Evolutionary conservation across 1,140 invertebrate genomes (phyloP), one percentile per base, ranked within the genome.

Genomic region (Macrobrachium rosenbergii): DNA sequence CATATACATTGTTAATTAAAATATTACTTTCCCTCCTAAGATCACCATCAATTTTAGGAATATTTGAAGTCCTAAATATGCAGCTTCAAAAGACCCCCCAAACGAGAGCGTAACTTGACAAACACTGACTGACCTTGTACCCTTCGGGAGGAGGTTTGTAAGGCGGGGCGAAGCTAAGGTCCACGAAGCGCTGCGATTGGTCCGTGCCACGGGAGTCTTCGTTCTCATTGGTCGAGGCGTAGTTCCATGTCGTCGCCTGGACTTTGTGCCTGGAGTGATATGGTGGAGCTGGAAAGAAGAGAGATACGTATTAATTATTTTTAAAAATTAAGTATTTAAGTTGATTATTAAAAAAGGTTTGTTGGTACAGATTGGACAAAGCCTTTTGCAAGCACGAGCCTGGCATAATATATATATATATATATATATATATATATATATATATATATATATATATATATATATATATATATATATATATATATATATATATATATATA

Each of bases 231-330:
- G 88, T 82, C 12, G 90, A 86, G 28, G 90, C 83, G 92, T 97
- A 98, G 91, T 95, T 97, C 96, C 96, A 98, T 89, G 94, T 93
- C 10, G 95, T 93, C 11, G 95, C 94, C 17, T 95, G 92, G 11
- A 98, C 96, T 72, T 94, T 94, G 91, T 98, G 96, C 90, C 95
- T 94, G 11, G 95, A 94, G 78, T 96, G 92, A 92, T 97, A 98
- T 12, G 95, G 94, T 19, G 96, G 96, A 59, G 96, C 96, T 95
- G 93, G 23, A 93, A 93, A 17, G 63, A 59, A 72, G 19, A 37
- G 28, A 37, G 28, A 37, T 2, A 37, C 28, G 28, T 37, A 3
- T 37, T 1, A 37, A 37, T 37, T 37, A 37, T 37, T 37, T 37
- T 37, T 37, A 85, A n/a, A 82, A 60, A 73, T 11, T 58, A n/a